Base-by-base conservation (phyloP, 2,888 invertebrate species). In the Heliconius erato region DNA sequence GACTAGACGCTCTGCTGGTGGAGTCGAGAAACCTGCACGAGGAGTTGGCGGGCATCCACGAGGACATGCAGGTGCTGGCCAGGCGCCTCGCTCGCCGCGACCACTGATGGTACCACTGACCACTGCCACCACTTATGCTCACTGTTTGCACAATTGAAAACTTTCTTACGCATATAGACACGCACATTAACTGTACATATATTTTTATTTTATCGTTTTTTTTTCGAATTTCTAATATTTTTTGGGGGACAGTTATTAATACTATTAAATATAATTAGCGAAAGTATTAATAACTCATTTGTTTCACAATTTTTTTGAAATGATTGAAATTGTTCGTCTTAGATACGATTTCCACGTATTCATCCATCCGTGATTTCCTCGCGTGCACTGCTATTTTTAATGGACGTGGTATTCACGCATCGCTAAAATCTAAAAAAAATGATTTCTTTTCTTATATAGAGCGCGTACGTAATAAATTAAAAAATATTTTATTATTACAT, bases 61-160 rank as follows among this genome's bases (percentile, higher is more conserved):
- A 93, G 84, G 96, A 96, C 93, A 93, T 96, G 91, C 96, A 96
- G 95, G 96, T 96, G 95, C 95, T 96, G 92, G 94, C 93, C 85
- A 92, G 92, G 88, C 95, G 95, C 91, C 91, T 92, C 90, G 89
- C 92, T 85, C 92, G 92, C 91, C 90, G 90, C 87, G 91, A 92
- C 89, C 89, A 90, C 90, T 94, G 94, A 94, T 92, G 92, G 95
- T 94, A 94, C 93, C 91, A 89, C 89, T 88, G 86, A 86, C 71
- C 88, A 87, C 87, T 87, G 87, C 85, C 87, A 84, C 86, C 82
- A 85, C 83, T 74, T 82, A 79, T 65, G 69, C 76, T 74, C 86
- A 79, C 82, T 82, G 40, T 72, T 74, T 72, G 81, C 83, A 81
- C 84, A n/a, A 79, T 79, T 26, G 32, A 44, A 83, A 79, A 40